Percentiles rank a stretch among this genome's conserved stretches.
Evolutionary conservation across 2,113 vertebrate species (phyloP).

Genomic region (Hyla sarda): DNA sequence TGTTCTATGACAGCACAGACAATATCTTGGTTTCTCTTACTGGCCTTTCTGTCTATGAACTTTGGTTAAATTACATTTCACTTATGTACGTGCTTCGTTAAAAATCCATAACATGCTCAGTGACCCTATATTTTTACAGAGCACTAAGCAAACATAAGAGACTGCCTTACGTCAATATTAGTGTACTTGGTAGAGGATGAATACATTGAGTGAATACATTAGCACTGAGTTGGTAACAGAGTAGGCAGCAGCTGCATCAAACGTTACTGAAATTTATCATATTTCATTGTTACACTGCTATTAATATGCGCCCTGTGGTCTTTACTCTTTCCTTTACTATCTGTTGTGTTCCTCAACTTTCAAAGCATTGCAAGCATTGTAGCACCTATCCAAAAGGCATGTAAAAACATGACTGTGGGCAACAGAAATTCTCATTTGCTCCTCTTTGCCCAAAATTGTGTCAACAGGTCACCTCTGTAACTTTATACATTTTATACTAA

Average conservation of each 20-base stretch:
- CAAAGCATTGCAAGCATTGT: not conserved
- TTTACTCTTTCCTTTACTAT: not conserved
- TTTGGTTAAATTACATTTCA: not conserved
- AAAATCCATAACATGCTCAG: not conserved
- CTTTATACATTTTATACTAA: conserved; percentile 53
- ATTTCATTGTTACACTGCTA: not conserved
- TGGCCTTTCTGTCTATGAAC: not conserved
- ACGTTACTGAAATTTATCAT: not conserved
- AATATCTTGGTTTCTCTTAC: too few relatives aligned
- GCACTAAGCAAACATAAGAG: not conserved
- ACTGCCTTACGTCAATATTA: not conserved
- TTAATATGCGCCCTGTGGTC: not conserved
- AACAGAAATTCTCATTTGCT: not conserved
- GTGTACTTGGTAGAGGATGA: not conserved
- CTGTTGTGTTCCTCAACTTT: not conserved
- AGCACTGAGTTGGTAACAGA: not conserved
- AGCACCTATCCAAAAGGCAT: not conserved
- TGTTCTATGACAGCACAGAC: not conserved
- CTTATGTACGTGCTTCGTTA: not conserved
- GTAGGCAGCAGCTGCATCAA: not conserved
- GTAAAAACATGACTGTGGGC: not conserved
- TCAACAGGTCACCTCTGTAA: conserved; percentile 30
- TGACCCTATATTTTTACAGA: not conserved
- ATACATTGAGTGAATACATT: not conserved
- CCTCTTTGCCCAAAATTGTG: not conserved